Conservation (phyloP, 2,113 vertebrate species). For the Centropristis striata region DNA sequence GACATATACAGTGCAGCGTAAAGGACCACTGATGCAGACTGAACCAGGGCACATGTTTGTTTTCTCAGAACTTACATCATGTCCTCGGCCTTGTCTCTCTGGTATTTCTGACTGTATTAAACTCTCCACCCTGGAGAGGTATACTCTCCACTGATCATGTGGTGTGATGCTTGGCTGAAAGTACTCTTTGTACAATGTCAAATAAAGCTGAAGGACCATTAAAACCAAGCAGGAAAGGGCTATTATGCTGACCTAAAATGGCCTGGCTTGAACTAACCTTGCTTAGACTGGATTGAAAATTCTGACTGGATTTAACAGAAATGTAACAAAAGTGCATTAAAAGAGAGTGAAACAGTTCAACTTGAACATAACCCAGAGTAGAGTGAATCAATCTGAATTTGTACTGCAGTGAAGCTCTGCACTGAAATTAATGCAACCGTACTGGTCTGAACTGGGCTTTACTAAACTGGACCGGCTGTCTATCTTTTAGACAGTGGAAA, state of each 20-base stretch:
- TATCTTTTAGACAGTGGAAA: constrained; percentile 1
- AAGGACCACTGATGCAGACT: constrained; percentile 30
- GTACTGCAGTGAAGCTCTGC: background rate
- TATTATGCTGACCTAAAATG: background rate
- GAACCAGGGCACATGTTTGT: constrained; percentile 27
- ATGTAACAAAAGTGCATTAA: background rate
- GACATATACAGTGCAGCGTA: constrained; percentile 26
- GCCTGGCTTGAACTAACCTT: background rate
- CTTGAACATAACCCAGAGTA: background rate
- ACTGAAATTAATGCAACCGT: background rate
- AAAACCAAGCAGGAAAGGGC: background rate
- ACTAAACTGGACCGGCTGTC: background rate
- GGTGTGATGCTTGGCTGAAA: background rate
- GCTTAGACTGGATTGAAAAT: background rate
- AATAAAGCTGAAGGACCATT: constrained; percentile 25
- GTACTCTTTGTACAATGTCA: constrained; percentile 6
- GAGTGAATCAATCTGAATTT: background rate
- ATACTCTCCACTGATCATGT: background rate
- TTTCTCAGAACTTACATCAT: constrained; percentile 39
- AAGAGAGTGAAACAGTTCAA: background rate
- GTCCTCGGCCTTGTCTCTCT: background rate
- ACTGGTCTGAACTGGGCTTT: background rate
- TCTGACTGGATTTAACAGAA: background rate
- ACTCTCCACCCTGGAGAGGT: background rate
- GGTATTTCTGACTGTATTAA: background rate